Conservation (phyloP, 2,797 vertebrate genomes). For the Leptoclinus maculatus region DNA sequence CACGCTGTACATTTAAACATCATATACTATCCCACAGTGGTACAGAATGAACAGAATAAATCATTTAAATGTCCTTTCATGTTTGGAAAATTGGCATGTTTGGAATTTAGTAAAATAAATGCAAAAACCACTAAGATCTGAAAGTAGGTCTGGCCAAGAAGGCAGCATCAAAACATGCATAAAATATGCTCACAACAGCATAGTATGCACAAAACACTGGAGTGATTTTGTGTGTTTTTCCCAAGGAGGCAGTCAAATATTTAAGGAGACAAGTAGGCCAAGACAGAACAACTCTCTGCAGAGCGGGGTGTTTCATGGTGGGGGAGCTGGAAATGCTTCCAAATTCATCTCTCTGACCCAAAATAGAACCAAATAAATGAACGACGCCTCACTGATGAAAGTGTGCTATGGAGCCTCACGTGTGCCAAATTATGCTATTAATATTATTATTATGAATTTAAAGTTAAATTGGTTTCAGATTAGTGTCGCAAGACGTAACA, state of each 20-base stretch:
- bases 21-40: not conserved
- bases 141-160: constrained; percentile 1
- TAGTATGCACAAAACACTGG: not conserved
- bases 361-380: constrained; percentile 2
- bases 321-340: not conserved
- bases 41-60: not conserved
- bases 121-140: not conserved
- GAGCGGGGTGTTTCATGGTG: not conserved
- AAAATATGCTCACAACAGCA: constrained; percentile 20
- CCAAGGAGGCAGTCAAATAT: constrained; percentile 9
- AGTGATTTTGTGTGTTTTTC: not conserved
- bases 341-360: not conserved
- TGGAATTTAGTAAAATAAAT: not conserved
- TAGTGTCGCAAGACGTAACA: not conserved
- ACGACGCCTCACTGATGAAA: not conserved
- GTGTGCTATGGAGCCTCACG: not conserved
- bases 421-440: not conserved
- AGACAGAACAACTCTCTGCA: not conserved
- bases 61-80: not conserved
- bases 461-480: not conserved
- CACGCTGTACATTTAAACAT: not conserved
- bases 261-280: not conserved
- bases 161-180: not conserved
- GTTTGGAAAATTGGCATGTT: not conserved
- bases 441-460: no score